Base-by-base conservation (phyloP, 2,113 vertebrate genomes). In the Falcunculus frontatus region DNA sequence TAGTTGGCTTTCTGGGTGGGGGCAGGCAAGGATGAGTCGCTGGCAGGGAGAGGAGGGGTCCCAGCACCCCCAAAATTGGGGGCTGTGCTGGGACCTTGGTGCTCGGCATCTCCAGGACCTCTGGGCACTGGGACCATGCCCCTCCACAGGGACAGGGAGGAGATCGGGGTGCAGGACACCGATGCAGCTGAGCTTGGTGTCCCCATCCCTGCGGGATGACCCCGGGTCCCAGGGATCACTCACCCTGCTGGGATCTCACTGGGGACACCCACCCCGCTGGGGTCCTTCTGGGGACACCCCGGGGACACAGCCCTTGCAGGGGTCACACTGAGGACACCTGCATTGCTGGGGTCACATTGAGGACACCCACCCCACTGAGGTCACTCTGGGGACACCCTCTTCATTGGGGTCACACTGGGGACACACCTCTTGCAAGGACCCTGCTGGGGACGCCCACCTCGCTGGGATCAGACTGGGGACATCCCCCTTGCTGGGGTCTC, bases 1-100 rank as follows among this genome's bases (percentile, higher is more conserved):
- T 99, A 99, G 93, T 99, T 99, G 35, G 99, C 99, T 89, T 97
- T 98, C 99, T 99, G 92, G 29, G 85, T 20, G 10, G 62, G 37
- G 14, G 52, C 57, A 16, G 6, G 12, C 0, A 0, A 15, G 44
- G 39, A 0, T 57, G 68, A 62, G 57, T 11, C 0, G 8, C 52
- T 5, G 1, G 27, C 9, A 7, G 0, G 23, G 12, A 2, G 2
- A 15, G 10, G 17, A 29, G 16, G 29, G 60, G 35, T 14, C 55
- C 55, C 69, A 11, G 64, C 60, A 13, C 52, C 74, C 65, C 33
- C 39, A 19, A 19, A 7, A 50, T 0, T 0, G 2, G 3, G 60
- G 11, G 5, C 3, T 1, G n/a, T n/a, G n/a, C n/a, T n/a, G n/a
- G n/a, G n/a, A n/a, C n/a, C n/a, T n/a, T n/a, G n/a, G n/a, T n/a